phyloP scores from a whole-genome alignment of 2,888 invertebrate species.

The Hoplodrina ambigua region DNA sequence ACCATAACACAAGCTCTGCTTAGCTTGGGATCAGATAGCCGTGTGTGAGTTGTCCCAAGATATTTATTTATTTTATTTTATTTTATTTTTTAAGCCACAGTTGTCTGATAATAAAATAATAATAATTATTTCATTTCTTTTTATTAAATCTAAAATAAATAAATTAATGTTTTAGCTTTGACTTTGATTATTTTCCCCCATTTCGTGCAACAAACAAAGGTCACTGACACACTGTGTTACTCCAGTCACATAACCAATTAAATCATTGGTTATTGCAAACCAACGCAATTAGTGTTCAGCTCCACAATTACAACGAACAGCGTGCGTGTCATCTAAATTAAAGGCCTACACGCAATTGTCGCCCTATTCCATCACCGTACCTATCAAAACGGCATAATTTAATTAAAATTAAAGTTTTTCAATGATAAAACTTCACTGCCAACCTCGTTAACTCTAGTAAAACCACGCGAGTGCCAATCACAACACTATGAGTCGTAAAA shows the following conservation, averaged over 20 bases:
- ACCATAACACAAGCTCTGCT: too few species aligned
- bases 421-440: slow-evolving; percentile 26
- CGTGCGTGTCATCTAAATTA: not conserved
- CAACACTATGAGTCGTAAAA: slow-evolving; percentile 70
- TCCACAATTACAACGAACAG: slow-evolving; percentile 13
- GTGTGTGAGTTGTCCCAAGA: too few species aligned
- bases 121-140: too few species aligned
- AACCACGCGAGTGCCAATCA: slow-evolving; percentile 74
- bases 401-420: slow-evolving; percentile 42
- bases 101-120: too few species aligned
- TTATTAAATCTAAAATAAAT: too few species aligned
- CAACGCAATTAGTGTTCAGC: slow-evolving; percentile 10
- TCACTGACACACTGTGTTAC: not conserved
- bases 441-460: slow-evolving; percentile 61
- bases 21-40: too few species aligned
- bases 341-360: slow-evolving; percentile 4
- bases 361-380: not conserved
- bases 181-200: too few species aligned
- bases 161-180: too few species aligned
- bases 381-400: slow-evolving; percentile 26
- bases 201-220: not conserved
- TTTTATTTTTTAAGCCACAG: too few species aligned
- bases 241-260: not conserved
- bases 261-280: not conserved
- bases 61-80: too few species aligned